These are phyloP conservation scores for Trachelipus rathkii DNA, from an alignment of 1,140 invertebrate genomes.

Conservation along the genomic window DNA sequence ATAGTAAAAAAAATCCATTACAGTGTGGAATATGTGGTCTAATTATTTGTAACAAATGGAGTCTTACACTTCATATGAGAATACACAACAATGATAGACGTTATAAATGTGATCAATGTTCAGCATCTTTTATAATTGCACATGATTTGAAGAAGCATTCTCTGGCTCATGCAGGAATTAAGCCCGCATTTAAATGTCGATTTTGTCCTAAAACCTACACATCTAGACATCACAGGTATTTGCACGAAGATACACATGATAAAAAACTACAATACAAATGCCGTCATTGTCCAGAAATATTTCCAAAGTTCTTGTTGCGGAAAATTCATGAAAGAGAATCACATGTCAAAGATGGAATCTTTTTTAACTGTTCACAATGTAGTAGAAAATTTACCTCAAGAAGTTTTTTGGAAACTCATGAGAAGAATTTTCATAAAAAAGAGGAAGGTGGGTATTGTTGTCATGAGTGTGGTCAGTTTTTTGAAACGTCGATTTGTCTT, in stretches of 20 bases:
- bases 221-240: not conserved
- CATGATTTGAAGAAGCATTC: not conserved
- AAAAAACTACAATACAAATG: not conserved
- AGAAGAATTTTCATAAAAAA: not conserved
- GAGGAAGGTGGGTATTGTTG: not conserved
- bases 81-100: not conserved
- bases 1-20: not conserved
- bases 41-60: not conserved
- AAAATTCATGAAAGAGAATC: not conserved
- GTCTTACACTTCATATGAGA: slow-evolving; percentile 1
- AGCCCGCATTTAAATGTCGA: not conserved
- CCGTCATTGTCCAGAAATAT: not conserved
- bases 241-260: not conserved
- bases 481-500: not conserved
- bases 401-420: not conserved
- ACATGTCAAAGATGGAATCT: not conserved
- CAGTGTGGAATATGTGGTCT: not conserved
- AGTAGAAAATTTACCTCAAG: not conserved
- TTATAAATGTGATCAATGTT: not conserved
- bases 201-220: not conserved
- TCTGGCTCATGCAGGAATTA: not conserved
- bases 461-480: not conserved
- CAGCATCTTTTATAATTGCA: not conserved
- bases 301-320: not conserved
- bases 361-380: not conserved